A percentile compares a stretch with the other conserved stretches of the same genome.
Evolutionary conservation across 2,888 invertebrate genomes (phyloP).

Genomic region (Ypsolopha sequella): DNA sequence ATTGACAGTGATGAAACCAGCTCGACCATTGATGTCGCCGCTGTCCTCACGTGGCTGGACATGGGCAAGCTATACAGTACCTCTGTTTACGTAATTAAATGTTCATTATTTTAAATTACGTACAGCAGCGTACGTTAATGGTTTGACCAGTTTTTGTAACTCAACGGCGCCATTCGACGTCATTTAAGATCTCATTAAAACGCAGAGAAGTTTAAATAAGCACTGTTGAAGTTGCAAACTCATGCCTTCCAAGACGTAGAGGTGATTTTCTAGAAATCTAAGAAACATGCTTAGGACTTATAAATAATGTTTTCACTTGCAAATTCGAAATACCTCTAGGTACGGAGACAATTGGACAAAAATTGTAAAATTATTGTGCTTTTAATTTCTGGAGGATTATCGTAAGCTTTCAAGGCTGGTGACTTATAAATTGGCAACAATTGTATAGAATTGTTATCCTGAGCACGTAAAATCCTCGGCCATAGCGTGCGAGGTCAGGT

Average conservation of each 20-base stretch:
- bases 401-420: too few species aligned
- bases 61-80: not conserved
- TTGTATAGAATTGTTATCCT: conserved; percentile 10
- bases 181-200: conserved; percentile 16
- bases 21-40: conserved; percentile 2
- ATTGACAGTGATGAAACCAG: not conserved
- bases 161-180: conserved; percentile 32
- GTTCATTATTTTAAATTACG: conserved; percentile 33
- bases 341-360: too few species aligned
- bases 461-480: conserved; percentile 17
- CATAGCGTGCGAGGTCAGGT: conserved; percentile 15
- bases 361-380: too few species aligned
- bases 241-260: too few species aligned
- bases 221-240: too few species aligned
- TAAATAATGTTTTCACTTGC: too few species aligned
- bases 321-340: too few species aligned
- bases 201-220: not conserved
- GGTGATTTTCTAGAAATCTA: too few species aligned
- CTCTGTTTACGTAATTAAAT: conserved; percentile 24
- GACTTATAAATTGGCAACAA: conserved; percentile 9
- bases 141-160: conserved; percentile 18
- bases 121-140: conserved; percentile 25
- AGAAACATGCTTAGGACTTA: too few species aligned
- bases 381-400: too few species aligned
- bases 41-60: conserved; percentile 2